Base-by-base conservation (phyloP, 2,888 invertebrate genomes). In the Orthosia gothica region DNA sequence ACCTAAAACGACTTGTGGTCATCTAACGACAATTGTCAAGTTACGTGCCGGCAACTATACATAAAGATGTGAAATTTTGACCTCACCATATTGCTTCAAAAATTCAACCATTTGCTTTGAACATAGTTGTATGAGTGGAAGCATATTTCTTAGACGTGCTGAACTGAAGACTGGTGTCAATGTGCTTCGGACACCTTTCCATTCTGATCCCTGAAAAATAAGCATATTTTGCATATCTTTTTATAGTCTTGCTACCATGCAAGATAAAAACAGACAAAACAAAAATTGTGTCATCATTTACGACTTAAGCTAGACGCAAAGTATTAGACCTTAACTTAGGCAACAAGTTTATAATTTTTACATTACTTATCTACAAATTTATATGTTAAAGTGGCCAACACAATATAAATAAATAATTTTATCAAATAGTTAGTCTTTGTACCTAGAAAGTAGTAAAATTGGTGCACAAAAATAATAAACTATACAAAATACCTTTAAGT, bases 131-230 rank as follows among this genome's bases (percentile, higher is more conserved):
- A 97, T 92, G 12, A 97, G 89, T 15, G 95, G 94, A 58, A 96
- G 88, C 97, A 97, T 97, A 70, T 93, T 93, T 83, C 95, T 95
- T 64, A 97, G 85, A 49, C 97, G 96, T n/a, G 96, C 94, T 16
- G 97, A 97, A 83, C 97, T 97, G 85, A 97, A 97, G 1, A 97
- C 94, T 4, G 97, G 97, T 13, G 97, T 97, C 74, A 97, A 87
- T 20, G 94, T 93, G 76, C 96, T 94, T 50, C 97, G 91, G 5
- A 97, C 96, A 61, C 91, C 92, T 91, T 97, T 97, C 97, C 97
- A 97, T 93, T 97, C 95, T 74, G 91, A 83, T 11, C 97, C 97
- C 95, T 96, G 83, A 70, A 70, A 84, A 76, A 66, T 26, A 40
- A 50, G n/a, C 50, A 5, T 15, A 23, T 52, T 54, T 11, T 18